Conservation (phyloP, 2,113 vertebrate genomes). For the Origma solitaria region DNA sequence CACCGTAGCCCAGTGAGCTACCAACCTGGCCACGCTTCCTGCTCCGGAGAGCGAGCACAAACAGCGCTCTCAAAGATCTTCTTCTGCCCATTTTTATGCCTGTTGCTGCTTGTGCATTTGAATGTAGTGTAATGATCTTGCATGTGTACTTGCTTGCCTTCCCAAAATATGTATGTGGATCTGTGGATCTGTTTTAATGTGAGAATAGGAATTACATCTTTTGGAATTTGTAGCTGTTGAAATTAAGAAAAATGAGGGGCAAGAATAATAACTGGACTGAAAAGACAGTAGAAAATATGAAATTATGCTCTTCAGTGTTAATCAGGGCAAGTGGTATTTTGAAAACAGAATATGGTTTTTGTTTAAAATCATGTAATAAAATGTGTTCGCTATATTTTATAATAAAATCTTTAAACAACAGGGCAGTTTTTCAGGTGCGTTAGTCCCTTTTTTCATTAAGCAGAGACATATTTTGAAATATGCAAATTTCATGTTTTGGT, state of each 20-base stretch:
- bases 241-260: not conserved
- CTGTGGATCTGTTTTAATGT: not conserved
- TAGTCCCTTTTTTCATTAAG: not conserved
- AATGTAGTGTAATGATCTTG: not conserved
- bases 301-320: not conserved
- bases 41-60: not conserved
- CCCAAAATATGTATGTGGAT: not conserved
- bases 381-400: not conserved
- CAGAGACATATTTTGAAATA: not conserved
- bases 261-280: not conserved
- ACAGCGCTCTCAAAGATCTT: not conserved
- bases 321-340: not conserved
- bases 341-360: not conserved
- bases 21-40: constrained; percentile 17
- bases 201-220: not conserved
- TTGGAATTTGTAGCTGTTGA: not conserved
- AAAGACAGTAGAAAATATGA: not conserved
- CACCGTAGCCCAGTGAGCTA: not conserved
- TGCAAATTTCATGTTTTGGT: not conserved
- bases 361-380: not conserved
- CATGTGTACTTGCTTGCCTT: not conserved
- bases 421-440: not conserved
- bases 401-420: not conserved
- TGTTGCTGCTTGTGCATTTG: not conserved
- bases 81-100: not conserved